phyloP scores from a whole-genome alignment of 2,797 vertebrate genomes.

The Periparus ater region DNA sequence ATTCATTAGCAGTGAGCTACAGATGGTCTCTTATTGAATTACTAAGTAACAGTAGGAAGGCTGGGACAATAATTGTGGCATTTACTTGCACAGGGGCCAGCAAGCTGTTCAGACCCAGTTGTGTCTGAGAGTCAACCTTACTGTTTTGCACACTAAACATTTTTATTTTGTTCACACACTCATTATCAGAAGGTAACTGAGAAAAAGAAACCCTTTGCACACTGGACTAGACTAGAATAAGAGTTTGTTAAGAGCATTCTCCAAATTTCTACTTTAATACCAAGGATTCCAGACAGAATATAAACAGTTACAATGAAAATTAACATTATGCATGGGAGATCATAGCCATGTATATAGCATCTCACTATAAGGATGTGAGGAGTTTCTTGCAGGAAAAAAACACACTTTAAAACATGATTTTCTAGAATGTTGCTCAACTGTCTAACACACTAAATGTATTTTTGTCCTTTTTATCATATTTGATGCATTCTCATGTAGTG shows the following conservation, averaged over 20 bases:
- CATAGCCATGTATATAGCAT: not conserved
- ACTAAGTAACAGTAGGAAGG: not conserved
- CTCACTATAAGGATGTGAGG: not conserved
- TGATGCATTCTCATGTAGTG: not conserved
- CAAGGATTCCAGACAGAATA: not conserved
- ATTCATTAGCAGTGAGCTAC: not conserved
- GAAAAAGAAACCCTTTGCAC: slow-evolving; percentile 21
- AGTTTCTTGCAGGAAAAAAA: not conserved
- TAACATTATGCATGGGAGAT: not conserved
- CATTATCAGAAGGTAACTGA: not conserved
- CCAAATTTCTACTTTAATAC: not conserved
- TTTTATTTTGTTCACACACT: not conserved
- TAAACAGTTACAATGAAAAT: not conserved
- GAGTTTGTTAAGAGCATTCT: not conserved
- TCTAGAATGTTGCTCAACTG: not conserved
- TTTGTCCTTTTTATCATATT: not conserved
- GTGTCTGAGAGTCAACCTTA: not conserved
- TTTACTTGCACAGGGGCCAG: slow-evolving; percentile 35
- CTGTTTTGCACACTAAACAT: not conserved
- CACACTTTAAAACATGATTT: not conserved
- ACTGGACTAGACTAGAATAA: not conserved
- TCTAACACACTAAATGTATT: not conserved
- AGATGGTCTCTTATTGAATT: slow-evolving; percentile 19
- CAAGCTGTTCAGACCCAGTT: slow-evolving; percentile 24
- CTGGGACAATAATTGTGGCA: not conserved